Conservation (phyloP, 2,113 vertebrate genomes). For the Fregata magnificens region DNA sequence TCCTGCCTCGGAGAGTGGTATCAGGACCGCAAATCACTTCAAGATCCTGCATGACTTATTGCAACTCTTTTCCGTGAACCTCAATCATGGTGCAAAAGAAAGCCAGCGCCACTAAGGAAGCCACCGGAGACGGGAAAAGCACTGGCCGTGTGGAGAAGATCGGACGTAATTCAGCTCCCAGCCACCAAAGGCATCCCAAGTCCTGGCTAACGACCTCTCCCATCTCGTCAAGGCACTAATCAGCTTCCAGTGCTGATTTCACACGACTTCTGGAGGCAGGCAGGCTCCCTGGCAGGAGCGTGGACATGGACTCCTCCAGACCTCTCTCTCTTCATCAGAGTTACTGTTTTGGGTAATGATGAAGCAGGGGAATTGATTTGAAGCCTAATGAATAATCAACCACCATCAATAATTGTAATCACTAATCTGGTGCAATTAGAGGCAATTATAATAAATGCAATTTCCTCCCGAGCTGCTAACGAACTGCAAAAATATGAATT, state of each 20-base stretch:
- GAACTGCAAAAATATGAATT: constrained; percentile 84
- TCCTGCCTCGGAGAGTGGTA: rapidly evolving
- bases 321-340: constrained; percentile 74
- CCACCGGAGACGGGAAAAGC: not conserved
- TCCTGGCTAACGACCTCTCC: not conserved
- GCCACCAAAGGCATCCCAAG: not conserved
- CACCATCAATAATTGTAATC: constrained; percentile 87
- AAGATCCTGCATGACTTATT: rapidly evolving
- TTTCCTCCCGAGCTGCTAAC: constrained; percentile 82
- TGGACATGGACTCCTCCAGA: constrained; percentile 53
- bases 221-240: constrained; percentile 1
- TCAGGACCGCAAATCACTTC: rapidly evolving
- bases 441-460: constrained; percentile 88
- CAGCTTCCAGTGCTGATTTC: constrained; percentile 33
- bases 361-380: constrained; percentile 78
- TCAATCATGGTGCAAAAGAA: rapidly evolving
- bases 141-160: rapidly evolving
- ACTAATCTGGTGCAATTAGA: constrained; percentile 88
- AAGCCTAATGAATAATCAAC: constrained; percentile 86
- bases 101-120: not conserved
- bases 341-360: constrained; percentile 75
- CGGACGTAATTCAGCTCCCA: not conserved
- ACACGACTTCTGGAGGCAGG: not conserved
- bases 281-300: not conserved
- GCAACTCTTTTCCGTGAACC: rapidly evolving